Evolutionary conservation across 2,113 vertebrate species (phyloP).

Genomic region (Caloenas nicobarica): DNA sequence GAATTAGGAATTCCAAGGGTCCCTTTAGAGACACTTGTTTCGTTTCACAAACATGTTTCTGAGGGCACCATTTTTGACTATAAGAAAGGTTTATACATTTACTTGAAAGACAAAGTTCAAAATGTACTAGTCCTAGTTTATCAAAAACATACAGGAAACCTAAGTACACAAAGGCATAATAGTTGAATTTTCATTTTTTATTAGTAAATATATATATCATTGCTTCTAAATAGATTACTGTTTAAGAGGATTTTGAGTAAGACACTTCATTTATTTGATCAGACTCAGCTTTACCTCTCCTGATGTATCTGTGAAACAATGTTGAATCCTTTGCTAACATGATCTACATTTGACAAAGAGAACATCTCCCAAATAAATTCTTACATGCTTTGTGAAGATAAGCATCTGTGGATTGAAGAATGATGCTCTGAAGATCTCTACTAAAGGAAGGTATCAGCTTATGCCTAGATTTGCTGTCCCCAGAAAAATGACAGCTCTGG

Average conservation of each 20-base stretch:
- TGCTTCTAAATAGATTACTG: not conserved
- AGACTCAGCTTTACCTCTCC: not conserved
- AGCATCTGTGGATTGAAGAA: not conserved
- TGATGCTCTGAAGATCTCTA: not conserved
- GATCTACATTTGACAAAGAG: not conserved
- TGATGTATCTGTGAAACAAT: not conserved
- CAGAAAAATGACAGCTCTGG: not conserved
- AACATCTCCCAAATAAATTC: not conserved
- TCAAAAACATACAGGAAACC: not conserved
- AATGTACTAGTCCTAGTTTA: not conserved
- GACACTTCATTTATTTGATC: not conserved
- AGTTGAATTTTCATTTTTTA: not conserved
- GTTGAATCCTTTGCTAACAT: not conserved
- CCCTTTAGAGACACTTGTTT: not conserved
- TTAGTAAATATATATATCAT: not conserved
- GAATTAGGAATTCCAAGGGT: not conserved
- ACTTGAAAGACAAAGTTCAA: not conserved
- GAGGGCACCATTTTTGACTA: not conserved
- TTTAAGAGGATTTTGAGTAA: not conserved
- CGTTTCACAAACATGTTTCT: not conserved
- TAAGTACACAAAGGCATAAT: not conserved
- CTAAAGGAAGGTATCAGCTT: not conserved
- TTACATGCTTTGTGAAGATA: not conserved
- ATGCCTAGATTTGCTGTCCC: not conserved
- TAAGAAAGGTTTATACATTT: not conserved